Conservation (phyloP, 2,888 invertebrate species). For the Tortrix viridana region DNA sequence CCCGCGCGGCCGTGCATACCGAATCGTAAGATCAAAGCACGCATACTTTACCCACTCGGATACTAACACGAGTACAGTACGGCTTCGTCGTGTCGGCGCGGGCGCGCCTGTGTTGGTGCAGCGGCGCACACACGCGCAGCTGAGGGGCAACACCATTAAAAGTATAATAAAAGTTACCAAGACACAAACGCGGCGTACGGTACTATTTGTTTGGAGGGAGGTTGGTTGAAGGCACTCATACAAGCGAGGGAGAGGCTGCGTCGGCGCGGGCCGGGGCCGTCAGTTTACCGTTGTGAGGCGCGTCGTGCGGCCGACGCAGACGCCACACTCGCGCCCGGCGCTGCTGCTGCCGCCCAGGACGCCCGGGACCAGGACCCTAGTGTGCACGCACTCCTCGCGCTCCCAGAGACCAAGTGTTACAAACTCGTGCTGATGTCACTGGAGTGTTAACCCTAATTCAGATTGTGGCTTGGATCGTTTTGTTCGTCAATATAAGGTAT, state of each 20-base stretch:
- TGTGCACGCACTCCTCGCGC: constrained; percentile 64
- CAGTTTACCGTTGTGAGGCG: constrained; percentile 85
- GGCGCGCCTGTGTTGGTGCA: constrained; percentile 55
- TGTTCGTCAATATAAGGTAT: constrained; percentile 68
- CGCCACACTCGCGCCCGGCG: constrained; percentile 77
- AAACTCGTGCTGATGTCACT: constrained; percentile 78
- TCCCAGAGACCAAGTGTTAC: constrained; percentile 60
- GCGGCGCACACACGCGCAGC: constrained; percentile 64
- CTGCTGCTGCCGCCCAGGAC: constrained; percentile 54
- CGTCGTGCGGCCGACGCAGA: constrained; percentile 80
- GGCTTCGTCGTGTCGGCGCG: constrained; percentile 52
- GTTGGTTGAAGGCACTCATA: constrained; percentile 81
- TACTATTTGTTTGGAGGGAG: constrained; percentile 84
- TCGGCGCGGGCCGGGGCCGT: constrained; percentile 65
- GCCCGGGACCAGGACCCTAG: constrained; percentile 46
- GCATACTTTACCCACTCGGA: constrained; percentile 80
- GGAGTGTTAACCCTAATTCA: constrained; percentile 79
- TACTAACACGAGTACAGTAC: constrained; percentile 62
- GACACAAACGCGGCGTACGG: constrained; percentile 81
- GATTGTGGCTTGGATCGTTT: constrained; percentile 79
- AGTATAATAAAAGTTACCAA: constrained; percentile 80
- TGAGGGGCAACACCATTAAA: constrained; percentile 70
- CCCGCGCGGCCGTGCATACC: constrained; percentile 81
- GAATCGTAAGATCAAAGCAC: constrained; percentile 84
- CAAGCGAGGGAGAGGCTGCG: constrained; percentile 80